phyloP scores from a whole-genome alignment of 2,888 invertebrate genomes.

The Cephonodes hylas region DNA sequence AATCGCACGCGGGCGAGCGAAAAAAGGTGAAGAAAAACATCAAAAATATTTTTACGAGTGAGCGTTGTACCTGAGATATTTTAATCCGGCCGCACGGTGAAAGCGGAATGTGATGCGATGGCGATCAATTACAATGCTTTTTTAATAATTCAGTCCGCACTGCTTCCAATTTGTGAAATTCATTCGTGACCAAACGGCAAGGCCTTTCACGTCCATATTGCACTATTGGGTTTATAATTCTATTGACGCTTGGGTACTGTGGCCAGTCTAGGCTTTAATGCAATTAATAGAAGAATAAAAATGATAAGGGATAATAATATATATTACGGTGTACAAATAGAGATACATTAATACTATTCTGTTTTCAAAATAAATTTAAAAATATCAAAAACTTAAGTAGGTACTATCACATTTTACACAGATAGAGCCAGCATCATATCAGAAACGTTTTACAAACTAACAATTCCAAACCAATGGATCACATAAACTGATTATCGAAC shows the following conservation, averaged over 20 bases:
- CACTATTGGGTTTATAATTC: background rate
- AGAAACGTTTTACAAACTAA: too few species aligned
- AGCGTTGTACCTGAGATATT: conserved; percentile 49
- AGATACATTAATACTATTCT: too few species aligned
- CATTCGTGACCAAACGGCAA: conserved; percentile 15
- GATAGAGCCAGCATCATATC: too few species aligned
- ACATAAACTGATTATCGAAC: too few species aligned
- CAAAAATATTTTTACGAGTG: conserved; percentile 43
- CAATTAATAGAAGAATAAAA: background rate
- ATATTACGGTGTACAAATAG: too few species aligned
- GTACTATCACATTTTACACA: too few species aligned
- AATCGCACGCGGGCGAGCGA: conserved; percentile 54
- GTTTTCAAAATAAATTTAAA: too few species aligned
- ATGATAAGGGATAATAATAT: too few species aligned
- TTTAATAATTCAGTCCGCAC: conserved; percentile 15
- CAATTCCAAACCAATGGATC: too few species aligned
- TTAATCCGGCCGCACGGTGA: conserved; percentile 42
- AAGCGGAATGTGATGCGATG: conserved; percentile 19
- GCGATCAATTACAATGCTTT: conserved; percentile 16
- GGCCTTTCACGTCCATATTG: conserved; percentile 14
- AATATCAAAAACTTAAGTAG: too few species aligned
- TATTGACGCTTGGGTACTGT: background rate
- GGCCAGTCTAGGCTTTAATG: background rate
- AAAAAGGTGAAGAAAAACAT: conserved; percentile 47
- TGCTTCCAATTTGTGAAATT: conserved; percentile 15